Evolutionary conservation across 2,797 vertebrate species (phyloP).

Genomic region (Dallia pectoralis): DNA sequence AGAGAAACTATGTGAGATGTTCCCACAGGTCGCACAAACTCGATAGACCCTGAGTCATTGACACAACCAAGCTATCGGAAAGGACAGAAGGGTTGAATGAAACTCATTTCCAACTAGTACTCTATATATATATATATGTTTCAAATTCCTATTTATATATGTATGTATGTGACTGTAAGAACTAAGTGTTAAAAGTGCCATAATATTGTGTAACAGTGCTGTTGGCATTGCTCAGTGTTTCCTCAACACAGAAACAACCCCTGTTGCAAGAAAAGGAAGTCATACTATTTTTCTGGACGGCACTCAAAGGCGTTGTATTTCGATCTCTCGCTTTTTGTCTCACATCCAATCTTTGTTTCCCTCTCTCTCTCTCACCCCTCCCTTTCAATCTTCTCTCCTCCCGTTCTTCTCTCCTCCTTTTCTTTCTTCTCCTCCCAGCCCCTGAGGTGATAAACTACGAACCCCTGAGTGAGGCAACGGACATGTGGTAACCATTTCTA

Average conservation of each 20-base stretch:
- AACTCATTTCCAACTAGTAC: background rate
- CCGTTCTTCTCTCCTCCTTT: background rate
- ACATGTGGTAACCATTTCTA: constrained; percentile 57
- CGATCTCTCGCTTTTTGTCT: background rate
- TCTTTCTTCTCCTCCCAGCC: constrained; percentile 31
- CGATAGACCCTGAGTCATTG: too few species aligned
- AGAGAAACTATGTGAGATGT: constrained; percentile 7
- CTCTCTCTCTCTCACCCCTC: background rate
- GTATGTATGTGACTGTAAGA: background rate
- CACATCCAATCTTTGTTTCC: background rate
- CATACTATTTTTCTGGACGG: background rate
- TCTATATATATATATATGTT: background rate
- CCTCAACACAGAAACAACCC: background rate
- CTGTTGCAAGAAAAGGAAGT: background rate
- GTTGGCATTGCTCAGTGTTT: background rate
- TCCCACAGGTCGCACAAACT: background rate
- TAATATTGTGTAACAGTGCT: background rate
- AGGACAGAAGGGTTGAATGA: background rate
- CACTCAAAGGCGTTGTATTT: background rate
- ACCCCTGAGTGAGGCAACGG: constrained; percentile 40
- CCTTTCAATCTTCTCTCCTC: background rate
- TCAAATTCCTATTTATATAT: too few species aligned
- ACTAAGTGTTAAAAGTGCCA: background rate
- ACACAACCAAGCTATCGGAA: too few species aligned
- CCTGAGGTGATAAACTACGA: constrained; percentile 66